Evolutionary conservation across 2,888 invertebrate genomes (phyloP), one percentile per base, ranked within the genome.

Genomic region (Athalia rosae): DNA sequence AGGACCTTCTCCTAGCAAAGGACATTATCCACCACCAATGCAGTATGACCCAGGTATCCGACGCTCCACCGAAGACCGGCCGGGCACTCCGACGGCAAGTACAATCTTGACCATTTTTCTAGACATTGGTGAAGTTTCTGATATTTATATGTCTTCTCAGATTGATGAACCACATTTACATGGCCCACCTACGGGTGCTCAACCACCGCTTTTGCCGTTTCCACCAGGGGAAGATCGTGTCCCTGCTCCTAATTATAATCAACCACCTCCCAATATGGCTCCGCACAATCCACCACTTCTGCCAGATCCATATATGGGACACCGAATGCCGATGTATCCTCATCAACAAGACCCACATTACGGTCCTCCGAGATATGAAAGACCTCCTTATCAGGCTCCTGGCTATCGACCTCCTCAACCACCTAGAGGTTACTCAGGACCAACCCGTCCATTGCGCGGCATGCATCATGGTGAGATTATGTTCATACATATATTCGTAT

Each of bases 71-170:
- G 94, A 94, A 87, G 94, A 94, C 84, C 91, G 94, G 67, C 92
- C 94, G 0, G 94, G 93, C 67, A 95, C 95, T 7, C 95, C 95
- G 1, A 95, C 95, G 0, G 92, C 95, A 69, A 83, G 86, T 82
- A 41, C 62, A 62, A n/a, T 3, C 8, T 7, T 11, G 41, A 5
- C 41, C 13, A 8, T 9, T 8, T 64, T 6, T 13, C 7, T 59
- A 59, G 13, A 28, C 9, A 2, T 28, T 28, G 28, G 28, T 28
- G 2, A 1, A 2, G 28, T 50, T 41, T 28, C 13, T 11, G 58
- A 13, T 11, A 58, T 8, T 45, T n/a, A 8, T 71, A 58, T 8
- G n/a, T 74, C 81, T 28, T 28, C 28, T 41, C 41, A 89, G 89
- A 87, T 90, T 56, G 89, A 89, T 74, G 89, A 90, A 71, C 89